Percentiles rank a stretch among this genome's conserved stretches.
Conservation (phyloP, 2,797 vertebrate genomes). For the Agapornis canus region DNA sequence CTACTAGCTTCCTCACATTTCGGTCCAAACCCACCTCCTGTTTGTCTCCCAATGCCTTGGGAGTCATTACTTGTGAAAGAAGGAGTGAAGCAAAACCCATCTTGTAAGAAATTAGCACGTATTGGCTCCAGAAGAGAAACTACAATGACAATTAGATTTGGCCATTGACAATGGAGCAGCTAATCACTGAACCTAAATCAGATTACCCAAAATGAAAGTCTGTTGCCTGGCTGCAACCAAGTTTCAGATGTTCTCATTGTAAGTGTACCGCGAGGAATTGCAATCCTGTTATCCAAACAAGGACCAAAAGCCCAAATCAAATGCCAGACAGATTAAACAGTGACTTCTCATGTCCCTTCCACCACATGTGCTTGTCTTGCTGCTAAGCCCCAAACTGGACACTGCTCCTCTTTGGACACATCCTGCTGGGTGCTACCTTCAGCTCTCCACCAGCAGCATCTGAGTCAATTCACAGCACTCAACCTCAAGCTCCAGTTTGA, state of each 20-base stretch:
- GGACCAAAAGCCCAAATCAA: slow-evolving; percentile 43
- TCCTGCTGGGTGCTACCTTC: neutral
- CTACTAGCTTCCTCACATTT: neutral
- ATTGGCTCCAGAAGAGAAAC: slow-evolving; percentile 7
- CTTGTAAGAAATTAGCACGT: neutral
- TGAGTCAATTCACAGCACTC: neutral
- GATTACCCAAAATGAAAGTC: slow-evolving; percentile 46
- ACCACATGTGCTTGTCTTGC: rapidly evolving
- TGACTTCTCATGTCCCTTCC: neutral
- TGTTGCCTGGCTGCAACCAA: neutral
- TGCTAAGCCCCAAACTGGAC: neutral
- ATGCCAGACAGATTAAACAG: slow-evolving; percentile 2
- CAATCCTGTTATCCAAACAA: slow-evolving; percentile 11
- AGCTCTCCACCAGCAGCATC: neutral
- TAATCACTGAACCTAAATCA: slow-evolving; percentile 48
- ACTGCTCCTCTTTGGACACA: neutral
- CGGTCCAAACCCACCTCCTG: neutral
- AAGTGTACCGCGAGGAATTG: slow-evolving; percentile 28
- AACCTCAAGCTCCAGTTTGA: neutral
- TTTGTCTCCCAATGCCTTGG: neutral
- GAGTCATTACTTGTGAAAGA: neutral
- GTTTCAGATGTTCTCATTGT: slow-evolving; percentile 17
- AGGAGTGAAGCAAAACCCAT: neutral
- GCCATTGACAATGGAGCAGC: neutral
- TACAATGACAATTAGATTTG: slow-evolving; percentile 40